phyloP scores from a whole-genome alignment of 2,797 vertebrate species.

The Coregonus suidteri region DNA sequence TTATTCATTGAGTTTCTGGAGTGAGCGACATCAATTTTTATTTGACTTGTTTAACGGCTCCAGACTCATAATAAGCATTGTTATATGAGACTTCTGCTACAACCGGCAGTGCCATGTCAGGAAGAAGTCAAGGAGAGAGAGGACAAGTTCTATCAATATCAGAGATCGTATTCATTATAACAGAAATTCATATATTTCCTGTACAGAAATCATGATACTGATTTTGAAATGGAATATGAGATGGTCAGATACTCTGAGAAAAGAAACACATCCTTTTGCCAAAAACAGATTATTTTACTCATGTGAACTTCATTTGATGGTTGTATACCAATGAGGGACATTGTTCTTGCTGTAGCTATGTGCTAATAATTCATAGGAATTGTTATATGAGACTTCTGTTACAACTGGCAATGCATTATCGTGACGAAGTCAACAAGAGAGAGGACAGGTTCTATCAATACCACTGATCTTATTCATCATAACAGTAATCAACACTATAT shows the following conservation, averaged over 20 bases:
- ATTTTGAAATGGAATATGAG: slow-evolving; percentile 62
- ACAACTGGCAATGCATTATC: slow-evolving; percentile 60
- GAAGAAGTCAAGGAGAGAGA: slow-evolving; percentile 73
- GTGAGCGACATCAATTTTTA: slow-evolving; percentile 77
- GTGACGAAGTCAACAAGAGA: slow-evolving; percentile 71
- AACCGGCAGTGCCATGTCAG: slow-evolving; percentile 62
- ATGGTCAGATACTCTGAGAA: neutral
- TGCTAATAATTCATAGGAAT: slow-evolving; percentile 66
- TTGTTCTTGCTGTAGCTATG: slow-evolving; percentile 59
- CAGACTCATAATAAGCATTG: slow-evolving; percentile 74
- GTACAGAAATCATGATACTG: slow-evolving; percentile 52
- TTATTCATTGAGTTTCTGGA: slow-evolving; percentile 72
- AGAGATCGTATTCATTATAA: slow-evolving; percentile 63
- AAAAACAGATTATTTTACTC: neutral
- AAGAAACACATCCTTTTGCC: slow-evolving; percentile 38
- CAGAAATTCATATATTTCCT: slow-evolving; percentile 64
- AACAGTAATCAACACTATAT: slow-evolving; percentile 56
- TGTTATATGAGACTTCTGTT: slow-evolving; percentile 71
- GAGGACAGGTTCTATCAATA: slow-evolving; percentile 73
- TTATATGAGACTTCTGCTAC: slow-evolving; percentile 68
- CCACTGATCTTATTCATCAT: slow-evolving; percentile 64
- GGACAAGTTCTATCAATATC: slow-evolving; percentile 73
- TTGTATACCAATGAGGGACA: slow-evolving; percentile 54
- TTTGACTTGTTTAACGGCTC: slow-evolving; percentile 79
- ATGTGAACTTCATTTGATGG: slow-evolving; percentile 62